Conservation (phyloP, 64 coral and sea anemone species). For the Hydrozoanthus tunicans region DNA sequence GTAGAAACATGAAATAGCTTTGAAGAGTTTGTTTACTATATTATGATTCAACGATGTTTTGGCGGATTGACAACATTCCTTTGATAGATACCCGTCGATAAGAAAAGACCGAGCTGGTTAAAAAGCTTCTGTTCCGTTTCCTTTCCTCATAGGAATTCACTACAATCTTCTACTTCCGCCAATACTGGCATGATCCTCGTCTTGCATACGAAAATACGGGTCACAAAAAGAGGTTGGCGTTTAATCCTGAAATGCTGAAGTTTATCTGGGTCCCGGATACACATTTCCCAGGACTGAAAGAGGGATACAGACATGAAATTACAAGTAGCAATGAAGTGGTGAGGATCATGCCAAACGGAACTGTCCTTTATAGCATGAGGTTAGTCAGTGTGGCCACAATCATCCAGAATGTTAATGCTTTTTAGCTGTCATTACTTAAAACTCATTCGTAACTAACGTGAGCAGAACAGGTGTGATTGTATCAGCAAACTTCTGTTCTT, state of each 20-base stretch:
- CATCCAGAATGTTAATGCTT: too few relatives aligned
- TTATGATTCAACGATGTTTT: too few relatives aligned
- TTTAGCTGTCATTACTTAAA: too few relatives aligned
- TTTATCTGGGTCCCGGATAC: slow-evolving; percentile 94
- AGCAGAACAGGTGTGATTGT: too few relatives aligned
- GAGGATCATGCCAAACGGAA: slow-evolving; percentile 72
- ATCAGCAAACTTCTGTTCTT: too few relatives aligned
- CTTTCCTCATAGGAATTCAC: slow-evolving; percentile 67
- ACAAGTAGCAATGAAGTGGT: slow-evolving; percentile 84
- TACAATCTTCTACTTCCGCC: slow-evolving; percentile 95
- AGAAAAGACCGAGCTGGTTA: background rate
- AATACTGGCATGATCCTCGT: slow-evolving; percentile 87
- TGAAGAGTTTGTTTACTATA: too few relatives aligned
- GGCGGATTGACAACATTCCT: too few relatives aligned
- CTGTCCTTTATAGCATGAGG: slow-evolving; percentile 93
- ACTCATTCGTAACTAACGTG: too few relatives aligned
- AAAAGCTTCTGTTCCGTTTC: background rate
- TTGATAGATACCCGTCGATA: too few relatives aligned
- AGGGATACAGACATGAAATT: slow-evolving; percentile 75
- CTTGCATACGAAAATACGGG: slow-evolving; percentile 61
- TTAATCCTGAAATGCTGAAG: slow-evolving; percentile 87
- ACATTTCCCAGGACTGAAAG: slow-evolving; percentile 90
- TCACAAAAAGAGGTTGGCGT: slow-evolving; percentile 74
- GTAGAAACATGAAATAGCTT: too few relatives aligned
- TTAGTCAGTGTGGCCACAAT: background rate